Conservation (phyloP, 2,113 vertebrate genomes). For the Cryptomyrus ogoouensis region DNA sequence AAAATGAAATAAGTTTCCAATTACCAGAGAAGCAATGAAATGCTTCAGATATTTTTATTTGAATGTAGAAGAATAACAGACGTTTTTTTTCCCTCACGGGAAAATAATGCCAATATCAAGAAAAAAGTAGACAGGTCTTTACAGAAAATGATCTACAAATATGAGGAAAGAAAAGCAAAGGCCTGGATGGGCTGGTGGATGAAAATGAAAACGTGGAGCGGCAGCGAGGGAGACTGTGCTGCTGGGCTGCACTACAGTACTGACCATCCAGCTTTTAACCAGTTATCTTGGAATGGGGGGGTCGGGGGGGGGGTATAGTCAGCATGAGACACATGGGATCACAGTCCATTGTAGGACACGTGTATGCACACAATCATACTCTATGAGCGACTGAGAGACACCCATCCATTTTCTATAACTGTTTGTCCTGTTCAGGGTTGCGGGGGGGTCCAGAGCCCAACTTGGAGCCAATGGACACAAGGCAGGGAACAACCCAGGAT, state of each 20-base stretch:
- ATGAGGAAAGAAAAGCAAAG: neutral
- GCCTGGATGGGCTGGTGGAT: neutral
- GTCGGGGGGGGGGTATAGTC: neutral
- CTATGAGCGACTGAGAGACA: neutral
- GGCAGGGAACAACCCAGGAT: neutral
- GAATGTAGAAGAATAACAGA: neutral
- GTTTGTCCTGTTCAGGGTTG: neutral
- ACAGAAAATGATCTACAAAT: neutral
- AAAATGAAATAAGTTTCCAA: neutral
- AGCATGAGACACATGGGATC: neutral
- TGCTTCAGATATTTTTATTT: slow-evolving; percentile 13
- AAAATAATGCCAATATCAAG: neutral
- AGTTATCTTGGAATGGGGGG: neutral
- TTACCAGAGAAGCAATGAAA: neutral
- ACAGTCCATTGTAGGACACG: neutral
- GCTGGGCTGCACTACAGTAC: neutral
- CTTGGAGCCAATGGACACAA: neutral
- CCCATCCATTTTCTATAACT: neutral
- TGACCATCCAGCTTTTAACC: neutral
- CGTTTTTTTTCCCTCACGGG: neutral
- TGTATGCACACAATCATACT: neutral
- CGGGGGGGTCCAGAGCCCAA: neutral
- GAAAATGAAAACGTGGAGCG: neutral
- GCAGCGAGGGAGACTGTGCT: neutral
- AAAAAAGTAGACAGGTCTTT: neutral